These are phyloP conservation scores for Protobothrops mucrosquamatus DNA, from an alignment of 2,113 vertebrate genomes.

Conservation along the genomic window DNA sequence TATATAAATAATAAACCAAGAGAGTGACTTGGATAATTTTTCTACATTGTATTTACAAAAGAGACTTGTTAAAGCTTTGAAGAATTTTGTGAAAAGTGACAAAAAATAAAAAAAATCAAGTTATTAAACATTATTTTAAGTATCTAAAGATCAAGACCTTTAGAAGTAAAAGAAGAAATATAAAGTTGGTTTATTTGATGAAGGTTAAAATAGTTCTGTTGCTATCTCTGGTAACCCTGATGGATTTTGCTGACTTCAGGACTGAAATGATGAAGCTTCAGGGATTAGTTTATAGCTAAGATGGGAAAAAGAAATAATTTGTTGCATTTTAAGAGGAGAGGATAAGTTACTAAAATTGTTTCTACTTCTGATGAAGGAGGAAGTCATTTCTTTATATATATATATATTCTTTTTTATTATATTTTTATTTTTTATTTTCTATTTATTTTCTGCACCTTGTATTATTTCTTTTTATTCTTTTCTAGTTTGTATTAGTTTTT, in stretches of 20 bases:
- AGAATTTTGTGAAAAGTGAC: not conserved
- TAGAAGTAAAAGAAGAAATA: not conserved
- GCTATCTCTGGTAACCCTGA: not conserved
- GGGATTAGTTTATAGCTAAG: not conserved
- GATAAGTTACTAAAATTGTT: not conserved
- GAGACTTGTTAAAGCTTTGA: too few relatives aligned
- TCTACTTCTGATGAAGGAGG: not conserved
- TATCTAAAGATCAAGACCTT: not conserved
- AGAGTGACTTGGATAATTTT: too few relatives aligned
- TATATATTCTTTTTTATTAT: not conserved
- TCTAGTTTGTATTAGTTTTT: not conserved
- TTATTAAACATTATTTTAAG: not conserved
- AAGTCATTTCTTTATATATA: not conserved
- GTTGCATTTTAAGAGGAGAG: not conserved
- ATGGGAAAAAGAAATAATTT: not conserved
- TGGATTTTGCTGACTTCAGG: not conserved
- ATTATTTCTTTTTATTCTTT: not conserved
- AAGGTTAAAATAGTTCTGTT: not conserved
- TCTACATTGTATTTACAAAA: too few relatives aligned
- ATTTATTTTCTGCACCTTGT: not conserved
- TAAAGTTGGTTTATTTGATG: not conserved
- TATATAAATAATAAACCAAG: not conserved
- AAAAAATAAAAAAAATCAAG: not conserved
- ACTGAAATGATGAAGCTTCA: not conserved
- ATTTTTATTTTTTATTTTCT: not conserved